phyloP scores from a whole-genome alignment of 1,140 invertebrate genomes.

The Neuroterus valhalla region DNA sequence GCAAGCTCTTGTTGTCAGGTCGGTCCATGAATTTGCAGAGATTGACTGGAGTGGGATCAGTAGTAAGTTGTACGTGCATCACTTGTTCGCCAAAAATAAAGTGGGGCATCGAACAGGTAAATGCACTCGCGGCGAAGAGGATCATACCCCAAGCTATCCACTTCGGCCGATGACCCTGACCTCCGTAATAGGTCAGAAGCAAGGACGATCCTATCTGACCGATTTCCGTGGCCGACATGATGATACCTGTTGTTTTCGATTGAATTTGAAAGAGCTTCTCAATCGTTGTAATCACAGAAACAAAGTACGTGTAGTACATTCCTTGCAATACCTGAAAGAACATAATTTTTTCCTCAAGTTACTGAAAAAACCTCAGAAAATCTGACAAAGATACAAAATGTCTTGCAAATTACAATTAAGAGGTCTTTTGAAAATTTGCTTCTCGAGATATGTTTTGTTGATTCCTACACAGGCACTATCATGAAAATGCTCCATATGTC shows the following conservation, averaged over 20 bases:
- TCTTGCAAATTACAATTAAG: too few relatives aligned
- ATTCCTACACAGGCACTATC: too few relatives aligned
- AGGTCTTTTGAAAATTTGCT: too few relatives aligned
- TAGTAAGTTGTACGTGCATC: slow-evolving; percentile 72
- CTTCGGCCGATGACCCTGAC: slow-evolving; percentile 94
- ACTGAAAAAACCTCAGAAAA: too few relatives aligned
- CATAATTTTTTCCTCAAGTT: background rate
- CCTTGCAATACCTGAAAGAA: slow-evolving; percentile 83
- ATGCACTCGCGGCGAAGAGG: slow-evolving; percentile 89
- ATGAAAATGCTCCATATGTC: too few relatives aligned
- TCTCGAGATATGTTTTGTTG: too few relatives aligned
- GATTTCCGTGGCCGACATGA: slow-evolving; percentile 95
- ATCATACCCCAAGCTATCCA: slow-evolving; percentile 97
- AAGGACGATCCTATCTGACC: slow-evolving; percentile 93
- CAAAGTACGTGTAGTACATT: slow-evolving; percentile 97
- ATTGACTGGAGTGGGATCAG: slow-evolving; percentile 64
- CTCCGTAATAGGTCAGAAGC: slow-evolving; percentile 94
- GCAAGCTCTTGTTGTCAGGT: slow-evolving; percentile 57
- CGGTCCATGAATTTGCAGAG: slow-evolving; percentile 66
- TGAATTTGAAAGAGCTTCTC: slow-evolving; percentile 97
- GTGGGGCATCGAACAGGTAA: slow-evolving; percentile 90
- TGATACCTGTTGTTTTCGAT: slow-evolving; percentile 94
- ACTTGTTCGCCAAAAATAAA: slow-evolving; percentile 86
- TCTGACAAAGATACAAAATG: too few relatives aligned
- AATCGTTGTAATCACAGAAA: slow-evolving; percentile 96